These are phyloP conservation scores for Triplophysa rosa DNA, from an alignment of 2,113 vertebrate species.

Conservation along the genomic window DNA sequence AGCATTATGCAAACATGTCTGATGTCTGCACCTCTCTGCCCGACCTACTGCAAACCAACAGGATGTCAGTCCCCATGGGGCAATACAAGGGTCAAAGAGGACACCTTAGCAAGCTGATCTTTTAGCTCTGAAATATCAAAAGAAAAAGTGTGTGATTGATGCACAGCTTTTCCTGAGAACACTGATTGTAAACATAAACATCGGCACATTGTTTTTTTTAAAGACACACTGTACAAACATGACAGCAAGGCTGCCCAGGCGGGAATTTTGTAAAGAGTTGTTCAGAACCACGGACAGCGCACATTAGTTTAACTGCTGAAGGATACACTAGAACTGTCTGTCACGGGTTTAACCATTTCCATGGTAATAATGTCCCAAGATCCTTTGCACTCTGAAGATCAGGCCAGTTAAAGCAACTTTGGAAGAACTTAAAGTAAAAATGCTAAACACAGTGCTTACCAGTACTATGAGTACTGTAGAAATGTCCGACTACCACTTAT, in stretches of 20 bases:
- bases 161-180: background rate
- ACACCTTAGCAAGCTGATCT: background rate
- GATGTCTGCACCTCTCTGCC: background rate
- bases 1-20: slow-evolving; percentile 30
- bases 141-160: background rate
- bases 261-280: slow-evolving; percentile 60
- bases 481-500: no score
- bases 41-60: background rate
- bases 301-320: slow-evolving; percentile 62
- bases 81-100: background rate
- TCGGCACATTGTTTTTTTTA: background rate
- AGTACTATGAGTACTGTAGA: no score
- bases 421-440: no score
- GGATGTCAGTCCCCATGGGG: slow-evolving; percentile 5
- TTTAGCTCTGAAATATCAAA: background rate
- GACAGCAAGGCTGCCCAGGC: slow-evolving; percentile 20
- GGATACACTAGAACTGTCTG: slow-evolving; percentile 56
- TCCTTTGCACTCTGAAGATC: background rate
- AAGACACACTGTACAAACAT: slow-evolving; percentile 4
- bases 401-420: background rate
- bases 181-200: background rate
- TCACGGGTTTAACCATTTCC: slow-evolving; percentile 23
- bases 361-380: background rate
- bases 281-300: slow-evolving; percentile 82
- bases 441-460: no score